phyloP scores from a whole-genome alignment of 2,113 vertebrate species.

The Halichoeres trimaculatus region DNA sequence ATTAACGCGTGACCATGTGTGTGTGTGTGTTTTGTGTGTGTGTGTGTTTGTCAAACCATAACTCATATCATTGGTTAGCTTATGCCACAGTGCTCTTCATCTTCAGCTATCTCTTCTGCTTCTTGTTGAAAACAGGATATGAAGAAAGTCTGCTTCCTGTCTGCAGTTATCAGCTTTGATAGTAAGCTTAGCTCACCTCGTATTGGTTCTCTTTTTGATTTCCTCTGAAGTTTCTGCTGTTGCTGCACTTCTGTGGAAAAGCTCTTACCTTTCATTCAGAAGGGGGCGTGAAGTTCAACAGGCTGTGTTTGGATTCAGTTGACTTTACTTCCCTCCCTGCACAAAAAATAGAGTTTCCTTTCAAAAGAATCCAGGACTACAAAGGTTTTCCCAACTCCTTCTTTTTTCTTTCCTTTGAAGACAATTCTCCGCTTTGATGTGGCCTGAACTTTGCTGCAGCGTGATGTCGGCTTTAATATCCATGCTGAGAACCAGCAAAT shows the following conservation, averaged over 20 bases:
- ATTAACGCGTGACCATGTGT: no score
- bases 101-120: conserved; percentile 51
- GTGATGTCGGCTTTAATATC: conserved; percentile 51
- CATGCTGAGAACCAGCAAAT: conserved; percentile 35
- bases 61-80: conserved; percentile 8
- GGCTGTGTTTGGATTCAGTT: conserved; percentile 14
- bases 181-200: conserved; percentile 5
- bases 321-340: conserved; percentile 3
- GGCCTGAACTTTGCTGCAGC: conserved; percentile 45
- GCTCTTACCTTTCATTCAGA: conserved; percentile 18
- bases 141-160: conserved; percentile 66
- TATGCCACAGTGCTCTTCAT: conserved; percentile 20
- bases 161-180: conserved; percentile 39
- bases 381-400: conserved; percentile 50
- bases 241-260: conserved; percentile 16
- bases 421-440: conserved; percentile 64
- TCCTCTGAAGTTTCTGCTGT: conserved; percentile 43
- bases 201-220: conserved; percentile 62
- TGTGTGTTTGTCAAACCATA: background rate
- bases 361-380: conserved; percentile 47
- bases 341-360: conserved; percentile 1
- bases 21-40: background rate
- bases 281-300: conserved; percentile 12
- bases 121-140: conserved; percentile 71
- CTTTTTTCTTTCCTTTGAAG: conserved; percentile 56